Conservation (phyloP, 2,113 vertebrate species). For the Taurulus bubalis region DNA sequence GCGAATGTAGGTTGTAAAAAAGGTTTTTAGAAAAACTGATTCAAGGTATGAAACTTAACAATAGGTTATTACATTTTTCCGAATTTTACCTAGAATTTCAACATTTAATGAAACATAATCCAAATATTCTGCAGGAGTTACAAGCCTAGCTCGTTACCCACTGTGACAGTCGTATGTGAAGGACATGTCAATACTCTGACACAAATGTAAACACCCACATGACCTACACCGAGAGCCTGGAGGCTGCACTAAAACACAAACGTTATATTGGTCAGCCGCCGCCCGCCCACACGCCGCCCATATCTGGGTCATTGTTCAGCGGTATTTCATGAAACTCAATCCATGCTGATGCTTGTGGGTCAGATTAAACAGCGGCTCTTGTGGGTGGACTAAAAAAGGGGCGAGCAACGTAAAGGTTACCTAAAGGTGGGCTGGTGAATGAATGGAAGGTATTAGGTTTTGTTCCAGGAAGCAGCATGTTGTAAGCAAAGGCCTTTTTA, state of each 20-base stretch:
- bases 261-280: constrained; percentile 20
- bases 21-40: not conserved
- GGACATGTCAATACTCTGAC: constrained; percentile 59
- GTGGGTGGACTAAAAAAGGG: constrained; percentile 28
- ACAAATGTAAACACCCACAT: constrained; percentile 55
- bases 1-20: not conserved
- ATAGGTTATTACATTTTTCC: not conserved
- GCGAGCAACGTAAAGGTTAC: constrained; percentile 36
- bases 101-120: not conserved
- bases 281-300: not conserved
- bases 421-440: constrained; percentile 32
- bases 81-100: not conserved
- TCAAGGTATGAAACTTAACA: not conserved
- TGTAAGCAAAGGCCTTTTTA: not conserved
- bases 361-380: not conserved
- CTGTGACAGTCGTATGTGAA: constrained; percentile 30
- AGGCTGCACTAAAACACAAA: constrained; percentile 50
- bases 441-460: constrained; percentile 29
- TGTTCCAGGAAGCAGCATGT: constrained; percentile 29
- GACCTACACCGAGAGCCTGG: constrained; percentile 46
- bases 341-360: constrained; percentile 17
- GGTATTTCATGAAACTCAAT: constrained; percentile 39
- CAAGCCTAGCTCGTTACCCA: not conserved
- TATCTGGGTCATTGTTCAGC: constrained; percentile 53
- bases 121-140: not conserved